Evolutionary conservation across 2,888 invertebrate genomes (phyloP).

Genomic region (Xestia sexstrigata): DNA sequence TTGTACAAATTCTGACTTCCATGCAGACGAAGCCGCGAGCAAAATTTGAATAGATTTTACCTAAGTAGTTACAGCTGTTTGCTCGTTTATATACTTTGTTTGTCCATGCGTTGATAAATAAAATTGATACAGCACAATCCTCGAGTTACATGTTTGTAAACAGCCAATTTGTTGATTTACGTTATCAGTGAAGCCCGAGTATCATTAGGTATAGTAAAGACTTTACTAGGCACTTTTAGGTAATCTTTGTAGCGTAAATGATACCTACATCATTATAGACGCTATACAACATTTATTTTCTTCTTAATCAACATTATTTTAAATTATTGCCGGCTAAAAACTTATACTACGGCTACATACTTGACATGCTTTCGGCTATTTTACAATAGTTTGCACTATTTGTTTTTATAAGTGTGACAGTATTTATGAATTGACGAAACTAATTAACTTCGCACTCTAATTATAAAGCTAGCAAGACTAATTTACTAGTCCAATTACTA

Average conservation of each 20-base stretch:
- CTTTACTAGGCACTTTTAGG: neutral
- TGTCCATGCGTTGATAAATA: constrained; percentile 4
- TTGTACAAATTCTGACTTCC: neutral
- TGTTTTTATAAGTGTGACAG: neutral
- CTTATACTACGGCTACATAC: no score
- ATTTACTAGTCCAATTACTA: neutral
- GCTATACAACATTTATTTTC: neutral
- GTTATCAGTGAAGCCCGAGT: neutral
- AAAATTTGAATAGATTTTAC: neutral
- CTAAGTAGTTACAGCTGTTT: neutral
- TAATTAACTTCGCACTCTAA: neutral
- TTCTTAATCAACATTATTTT: neutral
- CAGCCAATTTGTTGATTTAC: neutral
- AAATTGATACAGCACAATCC: neutral
- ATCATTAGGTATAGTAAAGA: neutral
- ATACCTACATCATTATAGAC: neutral
- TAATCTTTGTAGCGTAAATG: neutral
- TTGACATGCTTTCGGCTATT: neutral
- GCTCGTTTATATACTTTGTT: neutral
- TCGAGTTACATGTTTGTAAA: constrained; percentile 5
- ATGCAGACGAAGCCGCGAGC: neutral
- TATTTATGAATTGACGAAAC: neutral
- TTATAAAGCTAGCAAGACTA: neutral
- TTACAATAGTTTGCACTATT: neutral
- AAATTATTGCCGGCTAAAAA: neutral